Conservation (phyloP, 2,797 vertebrate species). For the Antennarius maculatus region DNA sequence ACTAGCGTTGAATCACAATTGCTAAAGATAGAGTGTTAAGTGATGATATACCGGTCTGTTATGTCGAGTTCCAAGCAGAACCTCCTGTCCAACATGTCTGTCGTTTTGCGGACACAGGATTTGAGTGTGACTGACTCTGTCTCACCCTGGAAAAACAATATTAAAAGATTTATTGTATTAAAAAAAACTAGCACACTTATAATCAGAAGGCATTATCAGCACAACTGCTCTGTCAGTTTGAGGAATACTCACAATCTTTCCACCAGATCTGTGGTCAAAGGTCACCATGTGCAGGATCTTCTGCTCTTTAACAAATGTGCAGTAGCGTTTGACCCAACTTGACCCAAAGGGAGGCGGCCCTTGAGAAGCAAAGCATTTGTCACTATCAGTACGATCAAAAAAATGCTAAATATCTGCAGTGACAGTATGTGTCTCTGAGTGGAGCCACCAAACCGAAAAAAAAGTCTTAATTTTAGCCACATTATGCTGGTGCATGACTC, state of each 20-base stretch:
- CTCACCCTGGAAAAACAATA: conserved; percentile 84
- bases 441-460: neutral
- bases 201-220: neutral
- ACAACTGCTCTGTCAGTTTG: neutral
- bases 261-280: conserved; percentile 95
- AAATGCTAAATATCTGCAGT: neutral
- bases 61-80: conserved; percentile 97
- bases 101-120: conserved; percentile 89
- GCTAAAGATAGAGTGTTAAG: conserved; percentile 7
- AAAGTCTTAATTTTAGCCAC: neutral
- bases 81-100: conserved; percentile 89
- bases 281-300: conserved; percentile 96
- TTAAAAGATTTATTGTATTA: neutral
- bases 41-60: conserved; percentile 87
- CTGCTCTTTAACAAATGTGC: conserved; percentile 92
- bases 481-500: neutral
- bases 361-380: conserved; percentile 57
- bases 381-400: neutral
- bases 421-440: neutral
- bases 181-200: neutral
- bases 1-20: neutral
- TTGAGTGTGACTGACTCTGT: conserved; percentile 88
- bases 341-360: conserved; percentile 97
- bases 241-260: conserved; percentile 88
- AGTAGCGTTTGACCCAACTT: conserved; percentile 98